Percentiles rank a stretch among this genome's conserved stretches.
Evolutionary conservation across 2,888 invertebrate genomes (phyloP).

Genomic region (Doris montereyensis): DNA sequence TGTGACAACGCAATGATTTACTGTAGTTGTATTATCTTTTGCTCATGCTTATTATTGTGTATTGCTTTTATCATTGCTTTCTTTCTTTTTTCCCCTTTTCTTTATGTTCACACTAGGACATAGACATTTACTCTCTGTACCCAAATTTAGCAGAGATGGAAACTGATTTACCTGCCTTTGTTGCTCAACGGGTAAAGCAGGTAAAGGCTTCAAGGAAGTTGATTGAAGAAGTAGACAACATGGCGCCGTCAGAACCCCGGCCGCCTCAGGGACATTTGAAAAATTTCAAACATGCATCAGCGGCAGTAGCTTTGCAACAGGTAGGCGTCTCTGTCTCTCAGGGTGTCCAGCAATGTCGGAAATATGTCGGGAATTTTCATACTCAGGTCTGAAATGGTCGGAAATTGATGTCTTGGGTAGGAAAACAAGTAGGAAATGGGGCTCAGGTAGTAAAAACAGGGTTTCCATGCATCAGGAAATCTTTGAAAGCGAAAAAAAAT

Average conservation of each 20-base stretch:
- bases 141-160: slow-evolving; percentile 78
- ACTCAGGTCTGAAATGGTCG: no score
- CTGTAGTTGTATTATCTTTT: no score
- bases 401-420: no score
- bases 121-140: slow-evolving; percentile 56
- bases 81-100: neutral
- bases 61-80: neutral
- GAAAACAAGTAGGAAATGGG: no score
- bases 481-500: no score
- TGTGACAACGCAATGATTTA: no score
- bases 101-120: slow-evolving; percentile 49
- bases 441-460: no score
- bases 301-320: slow-evolving; percentile 49
- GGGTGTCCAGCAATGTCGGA: no score
- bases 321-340: slow-evolving; percentile 24
- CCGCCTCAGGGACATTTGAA: slow-evolving; percentile 81
- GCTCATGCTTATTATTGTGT: no score
- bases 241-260: slow-evolving; percentile 76
- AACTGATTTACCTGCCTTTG: slow-evolving; percentile 83
- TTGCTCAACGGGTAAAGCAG: slow-evolving; percentile 85
- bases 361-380: no score
- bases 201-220: slow-evolving; percentile 82
- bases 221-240: slow-evolving; percentile 80
- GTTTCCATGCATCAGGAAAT: no score
- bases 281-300: slow-evolving; percentile 76